Conservation (phyloP, 2,113 vertebrate genomes). For the Dicaeum eximium region DNA sequence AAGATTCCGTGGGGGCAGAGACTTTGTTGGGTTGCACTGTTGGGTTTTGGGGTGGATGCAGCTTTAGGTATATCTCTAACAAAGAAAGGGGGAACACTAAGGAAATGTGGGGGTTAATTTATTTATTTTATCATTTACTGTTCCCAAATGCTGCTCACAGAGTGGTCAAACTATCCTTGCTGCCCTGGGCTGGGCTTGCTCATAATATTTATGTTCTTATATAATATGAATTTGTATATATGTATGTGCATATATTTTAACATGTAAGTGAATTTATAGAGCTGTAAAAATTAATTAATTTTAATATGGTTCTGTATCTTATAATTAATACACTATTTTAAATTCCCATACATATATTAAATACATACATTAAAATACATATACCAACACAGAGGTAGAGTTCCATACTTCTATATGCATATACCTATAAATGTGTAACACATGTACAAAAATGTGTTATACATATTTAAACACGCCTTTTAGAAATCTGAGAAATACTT, state of each 20-base stretch:
- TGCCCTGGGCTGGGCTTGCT: not conserved
- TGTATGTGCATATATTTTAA: not conserved
- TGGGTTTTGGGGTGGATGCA: fast-evolving
- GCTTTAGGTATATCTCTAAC: not conserved
- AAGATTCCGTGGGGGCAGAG: fast-evolving
- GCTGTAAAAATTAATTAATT: not conserved
- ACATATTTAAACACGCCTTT: not conserved
- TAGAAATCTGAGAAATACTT: not conserved
- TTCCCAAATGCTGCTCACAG: not conserved
- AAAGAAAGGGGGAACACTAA: not conserved
- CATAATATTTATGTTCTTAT: not conserved
- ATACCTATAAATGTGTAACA: not conserved
- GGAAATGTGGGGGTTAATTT: not conserved
- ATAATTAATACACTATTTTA: not conserved
- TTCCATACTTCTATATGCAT: not conserved
- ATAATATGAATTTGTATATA: not conserved
- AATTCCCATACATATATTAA: not conserved
- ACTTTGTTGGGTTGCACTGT: not conserved
- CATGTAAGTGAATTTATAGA: not conserved
- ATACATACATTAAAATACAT: not conserved
- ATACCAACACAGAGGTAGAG: not conserved
- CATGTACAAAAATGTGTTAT: not conserved
- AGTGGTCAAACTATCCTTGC: not conserved
- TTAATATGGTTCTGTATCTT: not conserved
- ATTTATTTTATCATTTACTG: not conserved